Base-by-base conservation (phyloP, 2,113 vertebrate species). In the Isichthys henryi region DNA sequence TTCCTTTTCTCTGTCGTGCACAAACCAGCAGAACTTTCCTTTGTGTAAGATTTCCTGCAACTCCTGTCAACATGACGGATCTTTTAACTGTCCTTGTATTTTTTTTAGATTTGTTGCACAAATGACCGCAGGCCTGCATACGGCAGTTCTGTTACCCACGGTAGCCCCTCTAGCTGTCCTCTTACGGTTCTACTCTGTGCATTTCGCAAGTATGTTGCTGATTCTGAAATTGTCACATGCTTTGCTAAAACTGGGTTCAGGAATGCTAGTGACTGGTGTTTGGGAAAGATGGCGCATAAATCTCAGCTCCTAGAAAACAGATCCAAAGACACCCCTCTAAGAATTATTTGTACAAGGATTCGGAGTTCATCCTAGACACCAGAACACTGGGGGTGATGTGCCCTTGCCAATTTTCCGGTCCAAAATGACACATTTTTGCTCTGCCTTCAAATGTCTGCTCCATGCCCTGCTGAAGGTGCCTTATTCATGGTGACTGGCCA, bases 201-300 rank as follows among this genome's bases (percentile, higher is more conserved):
- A 80, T 77, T 39, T 39, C 74, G 43, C 15, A 80, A 80, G 74
- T 43, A 80, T 80, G 74, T 80, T 39, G 15, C 35, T 80, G 31
- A 80, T 80, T 80, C 74, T 43, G n/a, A 80, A 39, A 80, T 80
- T 19, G 39, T 80, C 74, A 43, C n/a, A 39, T 80, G 74, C 74
- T 80, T 80, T 80, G 74, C 74, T 80, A 80, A 80, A 80, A 80
- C 39, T 80, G 74, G 31, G 74, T 21, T 43, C 74, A 80, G 74
- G 74, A 80, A 80, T 1, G 15, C 74, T 43, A 8, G 74, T 80
- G 35, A 31, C 70, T 39, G 70, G 13, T 35, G 31, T n/a, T 27
- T 27, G 23, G 58, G 58, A 11, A 66, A 66, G 58, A n/a, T 27
- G 58, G n/a, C 13, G n/a, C n/a, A 70, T 70, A 31, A 70, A 31